Base-by-base conservation (phyloP, 2,797 vertebrate species). In the Macroramphosus scolopax region DNA sequence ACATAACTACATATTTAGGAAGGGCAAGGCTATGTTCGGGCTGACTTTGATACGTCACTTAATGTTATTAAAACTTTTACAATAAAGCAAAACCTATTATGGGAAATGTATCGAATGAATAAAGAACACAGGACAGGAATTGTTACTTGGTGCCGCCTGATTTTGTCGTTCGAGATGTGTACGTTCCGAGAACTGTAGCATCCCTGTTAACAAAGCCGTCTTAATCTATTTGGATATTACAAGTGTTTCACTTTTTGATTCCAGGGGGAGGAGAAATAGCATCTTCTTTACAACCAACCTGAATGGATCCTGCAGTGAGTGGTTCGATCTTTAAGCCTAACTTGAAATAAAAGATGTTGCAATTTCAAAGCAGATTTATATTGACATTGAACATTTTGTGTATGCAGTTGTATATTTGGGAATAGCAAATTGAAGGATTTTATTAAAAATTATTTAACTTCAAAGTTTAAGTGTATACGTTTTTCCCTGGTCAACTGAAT, bases 301-400 rank as follows among this genome's bases (percentile, higher is more conserved):
- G 32, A 96, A 96, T 24, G 92, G 89, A 71, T 95, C 96, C 56
- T 98, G 96, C 83, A 89, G 96, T 98, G 86, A 96, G 95, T 93
- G 63, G 20, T 29, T 26, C 16, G 9, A 44, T 41, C 5, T 22
- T 22, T 22, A 3, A 22, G n/a, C n/a, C n/a, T n/a, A n/a, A n/a
- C n/a, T n/a, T n/a, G n/a, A n/a, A n/a, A n/a, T n/a, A n/a, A n/a
- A n/a, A n/a, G n/a, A n/a, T n/a, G n/a, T n/a, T n/a, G n/a, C n/a
- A n/a, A n/a, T n/a, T n/a, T n/a, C n/a, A n/a, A n/a, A n/a, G n/a
- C n/a, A n/a, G n/a, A n/a, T n/a, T n/a, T n/a, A n/a, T n/a, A n/a
- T n/a, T n/a, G n/a, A n/a, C n/a, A n/a, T n/a, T n/a, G n/a, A n/a
- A n/a, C n/a, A n/a, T n/a, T n/a, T n/a, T n/a, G n/a, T n/a, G n/a